Percentiles rank a stretch among this genome's conserved stretches.
These are phyloP conservation scores for Eutolmus rufibarbis DNA, from an alignment of 2,888 invertebrate species.

Conservation along the genomic window DNA sequence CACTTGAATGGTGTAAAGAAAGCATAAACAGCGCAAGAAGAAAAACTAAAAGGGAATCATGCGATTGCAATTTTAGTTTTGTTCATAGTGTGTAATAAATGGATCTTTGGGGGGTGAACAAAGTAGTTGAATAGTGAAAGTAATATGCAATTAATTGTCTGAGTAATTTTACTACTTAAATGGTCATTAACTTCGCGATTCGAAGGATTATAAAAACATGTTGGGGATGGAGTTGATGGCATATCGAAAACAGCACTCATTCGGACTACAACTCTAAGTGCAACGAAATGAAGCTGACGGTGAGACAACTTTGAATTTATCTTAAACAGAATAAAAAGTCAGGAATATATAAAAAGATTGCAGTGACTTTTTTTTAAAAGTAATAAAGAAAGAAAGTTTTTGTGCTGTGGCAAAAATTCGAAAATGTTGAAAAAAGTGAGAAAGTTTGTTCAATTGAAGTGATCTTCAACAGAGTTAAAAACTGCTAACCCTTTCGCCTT, in stretches of 20 bases:
- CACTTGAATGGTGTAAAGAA: slow-evolving; percentile 24
- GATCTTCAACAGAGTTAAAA: neutral
- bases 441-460: neutral
- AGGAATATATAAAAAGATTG: neutral
- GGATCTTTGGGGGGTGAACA: neutral
- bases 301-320: slow-evolving; percentile 31
- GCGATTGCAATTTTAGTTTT: neutral
- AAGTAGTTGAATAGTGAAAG: slow-evolving; percentile 21
- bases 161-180: neutral
- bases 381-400: neutral
- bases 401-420: neutral
- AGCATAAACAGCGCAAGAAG: neutral
- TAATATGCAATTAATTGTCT: slow-evolving; percentile 7
- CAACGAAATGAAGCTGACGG: slow-evolving; percentile 47
- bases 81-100: neutral
- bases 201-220: slow-evolving; percentile 33
- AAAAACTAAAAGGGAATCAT: neutral
- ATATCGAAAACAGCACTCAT: slow-evolving; percentile 26
- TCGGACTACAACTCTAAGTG: slow-evolving; percentile 30
- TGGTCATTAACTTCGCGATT: slow-evolving; percentile 19
- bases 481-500: neutral
- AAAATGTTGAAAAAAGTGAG: neutral
- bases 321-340: neutral
- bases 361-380: neutral
- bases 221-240: neutral